A percentile compares a stretch with the other conserved stretches of the same genome.
phyloP scores from a whole-genome alignment of 2,888 invertebrate species.

The Alitta virens region DNA sequence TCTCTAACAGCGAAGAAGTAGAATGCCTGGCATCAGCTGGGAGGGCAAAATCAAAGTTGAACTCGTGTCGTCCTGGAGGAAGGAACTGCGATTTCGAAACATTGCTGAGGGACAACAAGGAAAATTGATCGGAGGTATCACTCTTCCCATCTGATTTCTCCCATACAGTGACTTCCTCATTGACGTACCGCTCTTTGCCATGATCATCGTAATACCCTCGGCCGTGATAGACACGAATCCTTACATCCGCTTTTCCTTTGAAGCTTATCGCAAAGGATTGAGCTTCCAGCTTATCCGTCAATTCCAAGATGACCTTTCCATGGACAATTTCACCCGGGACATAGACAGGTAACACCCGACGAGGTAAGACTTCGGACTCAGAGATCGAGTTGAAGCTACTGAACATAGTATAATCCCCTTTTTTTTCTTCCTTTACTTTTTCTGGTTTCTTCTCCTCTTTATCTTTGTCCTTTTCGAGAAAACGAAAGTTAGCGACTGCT shows the following conservation, averaged over 20 bases:
- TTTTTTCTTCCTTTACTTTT: no score
- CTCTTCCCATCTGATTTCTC: not conserved
- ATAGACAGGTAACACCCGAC: constrained; percentile 4
- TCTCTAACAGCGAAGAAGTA: not conserved
- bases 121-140: not conserved
- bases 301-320: constrained; percentile 1
- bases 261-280: not conserved
- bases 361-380: not conserved
- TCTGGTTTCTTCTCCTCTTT: no score
- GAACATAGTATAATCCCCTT: no score
- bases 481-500: no score
- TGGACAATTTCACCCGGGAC: constrained; percentile 8
- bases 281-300: not conserved
- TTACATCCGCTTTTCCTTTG: not conserved
- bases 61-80: constrained; percentile 1
- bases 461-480: no score
- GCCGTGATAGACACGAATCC: not conserved
- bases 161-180: constrained; percentile 1
- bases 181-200: not conserved
- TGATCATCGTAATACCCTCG: not conserved
- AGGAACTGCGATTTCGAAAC: not conserved
- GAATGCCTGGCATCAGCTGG: not conserved
- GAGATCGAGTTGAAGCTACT: no score
- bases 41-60: not conserved
- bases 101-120: not conserved